A percentile compares a stretch with the other conserved stretches of the same genome.
Evolutionary conservation across 2,797 vertebrate species (phyloP).

Genomic region (Valencia hispanica): DNA sequence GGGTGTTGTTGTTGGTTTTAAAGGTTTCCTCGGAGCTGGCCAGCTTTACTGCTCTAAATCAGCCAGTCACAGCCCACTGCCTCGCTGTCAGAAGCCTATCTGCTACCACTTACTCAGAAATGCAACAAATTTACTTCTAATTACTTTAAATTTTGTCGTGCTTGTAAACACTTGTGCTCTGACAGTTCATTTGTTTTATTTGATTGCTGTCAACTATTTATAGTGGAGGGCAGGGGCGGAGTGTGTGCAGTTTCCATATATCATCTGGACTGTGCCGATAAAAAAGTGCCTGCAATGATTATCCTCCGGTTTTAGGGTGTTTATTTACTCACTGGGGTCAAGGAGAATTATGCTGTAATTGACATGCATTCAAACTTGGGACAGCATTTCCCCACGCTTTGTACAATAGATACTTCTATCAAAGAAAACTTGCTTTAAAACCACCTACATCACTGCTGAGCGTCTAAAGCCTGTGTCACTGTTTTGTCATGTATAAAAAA

Average conservation of each 20-base stretch:
- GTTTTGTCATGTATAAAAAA: too few species aligned
- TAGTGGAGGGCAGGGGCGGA: constrained; percentile 52
- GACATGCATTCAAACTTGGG: constrained; percentile 63
- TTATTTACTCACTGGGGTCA: constrained; percentile 78
- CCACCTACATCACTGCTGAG: neutral
- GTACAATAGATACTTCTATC: constrained; percentile 29
- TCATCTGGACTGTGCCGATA: constrained; percentile 65
- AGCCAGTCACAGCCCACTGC: constrained; percentile 69
- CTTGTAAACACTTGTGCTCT: constrained; percentile 82
- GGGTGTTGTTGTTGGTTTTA: constrained; percentile 49
- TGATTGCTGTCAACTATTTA: constrained; percentile 83
- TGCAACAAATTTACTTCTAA: constrained; percentile 83
- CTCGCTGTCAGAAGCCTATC: constrained; percentile 73
- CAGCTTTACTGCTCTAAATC: constrained; percentile 59
- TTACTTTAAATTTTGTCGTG: constrained; percentile 78
- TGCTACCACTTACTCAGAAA: constrained; percentile 88
- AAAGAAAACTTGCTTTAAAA: neutral
- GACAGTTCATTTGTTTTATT: constrained; percentile 88
- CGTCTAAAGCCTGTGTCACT: neutral
- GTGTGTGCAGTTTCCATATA: constrained; percentile 72
- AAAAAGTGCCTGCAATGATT: constrained; percentile 72
- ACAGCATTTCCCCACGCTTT: constrained; percentile 56
- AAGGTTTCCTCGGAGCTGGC: constrained; percentile 41
- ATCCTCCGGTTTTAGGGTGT: constrained; percentile 68
- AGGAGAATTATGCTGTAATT: constrained; percentile 72